Evolutionary conservation across 2,888 invertebrate genomes (phyloP).

Genomic region (Morinoia aosen): DNA sequence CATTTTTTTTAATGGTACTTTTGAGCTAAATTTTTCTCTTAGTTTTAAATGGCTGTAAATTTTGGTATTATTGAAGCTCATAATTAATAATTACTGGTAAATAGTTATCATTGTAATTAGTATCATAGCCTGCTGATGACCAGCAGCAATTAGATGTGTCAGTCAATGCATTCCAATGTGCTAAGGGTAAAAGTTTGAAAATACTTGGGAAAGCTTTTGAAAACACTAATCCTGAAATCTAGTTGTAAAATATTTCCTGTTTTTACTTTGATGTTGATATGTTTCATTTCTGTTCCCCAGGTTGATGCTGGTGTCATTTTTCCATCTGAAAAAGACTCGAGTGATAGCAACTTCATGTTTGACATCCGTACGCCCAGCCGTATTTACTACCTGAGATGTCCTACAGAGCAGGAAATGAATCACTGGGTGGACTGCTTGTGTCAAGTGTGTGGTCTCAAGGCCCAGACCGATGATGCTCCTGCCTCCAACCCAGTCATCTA

Average conservation of each 20-base stretch:
- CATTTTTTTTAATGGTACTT: too few relatives aligned
- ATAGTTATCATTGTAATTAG: too few relatives aligned
- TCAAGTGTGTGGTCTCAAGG: conserved; percentile 88
- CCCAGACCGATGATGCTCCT: conserved; percentile 77
- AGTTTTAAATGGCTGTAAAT: too few relatives aligned
- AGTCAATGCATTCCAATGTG: too few relatives aligned
- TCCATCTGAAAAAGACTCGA: conserved; percentile 79
- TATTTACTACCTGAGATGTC: conserved; percentile 92
- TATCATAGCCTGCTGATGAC: too few relatives aligned
- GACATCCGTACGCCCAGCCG: conserved; percentile 90
- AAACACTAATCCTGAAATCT: too few relatives aligned
- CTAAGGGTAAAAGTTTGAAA: background rate
- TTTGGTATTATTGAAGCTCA: too few relatives aligned
- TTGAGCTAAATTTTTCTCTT: too few relatives aligned
- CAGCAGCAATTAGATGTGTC: too few relatives aligned
- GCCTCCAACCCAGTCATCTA: conserved; percentile 26
- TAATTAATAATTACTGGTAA: too few relatives aligned
- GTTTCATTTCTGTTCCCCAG: conserved; percentile 71
- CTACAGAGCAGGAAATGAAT: conserved; percentile 92
- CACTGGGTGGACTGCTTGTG: conserved; percentile 96
- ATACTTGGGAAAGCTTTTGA: background rate
- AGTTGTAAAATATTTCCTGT: background rate
- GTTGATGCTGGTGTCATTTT: conserved; percentile 89
- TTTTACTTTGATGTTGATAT: background rate
- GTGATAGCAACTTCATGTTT: conserved; percentile 85